Evolutionary conservation across 2,888 invertebrate species (phyloP).

Genomic region (Folsomia candida): DNA sequence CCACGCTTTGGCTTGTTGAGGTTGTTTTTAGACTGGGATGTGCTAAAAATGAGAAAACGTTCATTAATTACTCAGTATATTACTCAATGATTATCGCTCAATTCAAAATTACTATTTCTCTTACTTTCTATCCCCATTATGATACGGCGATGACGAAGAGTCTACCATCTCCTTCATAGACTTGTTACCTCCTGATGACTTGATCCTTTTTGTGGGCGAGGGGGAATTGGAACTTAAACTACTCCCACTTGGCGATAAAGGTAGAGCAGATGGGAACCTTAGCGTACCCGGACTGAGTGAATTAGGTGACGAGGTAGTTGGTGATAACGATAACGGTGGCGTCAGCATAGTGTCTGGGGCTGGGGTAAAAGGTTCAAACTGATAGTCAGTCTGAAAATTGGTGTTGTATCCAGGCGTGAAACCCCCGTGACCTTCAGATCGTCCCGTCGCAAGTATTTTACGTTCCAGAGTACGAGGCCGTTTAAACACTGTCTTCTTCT

Average conservation of each 20-base stretch:
- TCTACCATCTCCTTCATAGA: not conserved
- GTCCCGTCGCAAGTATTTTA: slow-evolving; percentile 58
- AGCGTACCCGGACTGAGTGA: not conserved
- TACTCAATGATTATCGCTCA: too few species aligned
- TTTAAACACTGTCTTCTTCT: slow-evolving; percentile 87
- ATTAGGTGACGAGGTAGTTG: not conserved
- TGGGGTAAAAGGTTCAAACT: slow-evolving; percentile 46
- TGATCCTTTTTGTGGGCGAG: too few species aligned
- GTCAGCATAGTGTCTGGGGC: not conserved
- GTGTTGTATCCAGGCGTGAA: slow-evolving; percentile 36
- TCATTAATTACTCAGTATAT: too few species aligned
- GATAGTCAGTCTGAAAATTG: slow-evolving; percentile 17
- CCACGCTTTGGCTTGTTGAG: slow-evolving; percentile 66
- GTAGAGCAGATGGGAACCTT: not conserved
- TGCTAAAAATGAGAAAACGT: too few species aligned
- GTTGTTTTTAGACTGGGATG: not conserved
- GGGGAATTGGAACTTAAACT: not conserved
- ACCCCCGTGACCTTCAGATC: slow-evolving; percentile 39
- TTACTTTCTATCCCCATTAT: not conserved
- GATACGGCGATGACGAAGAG: too few species aligned
- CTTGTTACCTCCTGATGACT: too few species aligned
- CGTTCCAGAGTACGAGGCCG: slow-evolving; percentile 80
- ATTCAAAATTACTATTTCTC: too few species aligned
- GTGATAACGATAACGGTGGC: not conserved
- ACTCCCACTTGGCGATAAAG: not conserved